Percentiles rank a stretch among this genome's conserved stretches.
Conservation (phyloP, 2,113 vertebrate species). For the Gasterosteus aculeatus region DNA sequence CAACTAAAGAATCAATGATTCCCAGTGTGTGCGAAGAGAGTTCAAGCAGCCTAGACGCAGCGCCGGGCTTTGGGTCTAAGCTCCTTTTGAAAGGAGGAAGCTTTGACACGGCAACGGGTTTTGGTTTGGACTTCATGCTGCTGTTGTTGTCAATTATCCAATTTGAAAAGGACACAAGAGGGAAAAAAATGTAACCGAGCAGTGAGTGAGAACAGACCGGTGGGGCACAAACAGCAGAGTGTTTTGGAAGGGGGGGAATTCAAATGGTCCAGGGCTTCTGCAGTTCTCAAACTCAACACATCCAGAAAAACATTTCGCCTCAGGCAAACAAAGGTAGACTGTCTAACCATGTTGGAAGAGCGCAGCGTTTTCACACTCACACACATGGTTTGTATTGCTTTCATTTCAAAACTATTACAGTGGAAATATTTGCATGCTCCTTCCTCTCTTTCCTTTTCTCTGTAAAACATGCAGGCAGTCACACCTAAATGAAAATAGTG, state of each 20-base stretch:
- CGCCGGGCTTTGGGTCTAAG: conserved; percentile 67
- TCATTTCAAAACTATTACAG: conserved; percentile 26
- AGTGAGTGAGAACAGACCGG: conserved; percentile 29
- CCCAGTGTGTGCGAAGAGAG: conserved; percentile 66
- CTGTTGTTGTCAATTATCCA: conserved; percentile 73
- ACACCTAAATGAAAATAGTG: conserved; percentile 15
- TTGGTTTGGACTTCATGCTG: conserved; percentile 62
- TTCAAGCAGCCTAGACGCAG: conserved; percentile 60
- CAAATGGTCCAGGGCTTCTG: conserved; percentile 6
- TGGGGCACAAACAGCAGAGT: conserved; percentile 15
- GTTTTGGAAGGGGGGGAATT: conserved; percentile 12
- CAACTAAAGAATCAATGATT: conserved; percentile 76
- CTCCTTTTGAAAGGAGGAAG: conserved; percentile 60
- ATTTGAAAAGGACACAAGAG: conserved; percentile 59
- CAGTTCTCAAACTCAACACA: conserved; percentile 27
- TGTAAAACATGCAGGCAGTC: conserved; percentile 8
- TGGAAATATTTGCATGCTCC: conserved; percentile 10
- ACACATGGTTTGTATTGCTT: conserved; percentile 38
- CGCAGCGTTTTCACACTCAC: conserved; percentile 14
- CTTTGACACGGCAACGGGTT: conserved; percentile 71
- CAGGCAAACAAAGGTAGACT: conserved; percentile 31
- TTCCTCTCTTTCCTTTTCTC: conserved; percentile 4
- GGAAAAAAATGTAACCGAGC: conserved; percentile 27
- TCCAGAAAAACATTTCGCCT: not conserved
- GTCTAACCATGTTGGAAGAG: conserved; percentile 11